These are phyloP conservation scores for Lepas anatifera DNA, from an alignment of 2,888 invertebrate species.

Conservation along the genomic window DNA sequence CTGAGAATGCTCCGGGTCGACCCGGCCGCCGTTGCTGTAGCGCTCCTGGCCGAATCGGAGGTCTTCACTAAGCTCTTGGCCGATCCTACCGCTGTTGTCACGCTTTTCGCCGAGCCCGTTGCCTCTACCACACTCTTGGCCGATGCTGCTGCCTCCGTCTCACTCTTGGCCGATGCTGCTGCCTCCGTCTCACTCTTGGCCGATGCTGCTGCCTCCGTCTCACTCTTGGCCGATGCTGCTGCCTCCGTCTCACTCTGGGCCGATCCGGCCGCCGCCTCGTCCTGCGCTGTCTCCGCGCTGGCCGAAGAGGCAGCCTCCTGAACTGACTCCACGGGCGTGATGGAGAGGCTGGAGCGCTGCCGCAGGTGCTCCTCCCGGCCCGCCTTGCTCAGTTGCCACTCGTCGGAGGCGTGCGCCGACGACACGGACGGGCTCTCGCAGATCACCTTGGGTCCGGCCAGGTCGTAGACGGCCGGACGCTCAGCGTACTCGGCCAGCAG, in stretches of 20 bases:
- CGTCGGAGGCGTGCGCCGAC: conserved; percentile 5
- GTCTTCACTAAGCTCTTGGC: not conserved
- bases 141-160: not conserved
- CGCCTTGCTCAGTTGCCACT: not conserved
- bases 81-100: not conserved
- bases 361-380: not conserved
- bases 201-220: not conserved
- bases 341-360: not conserved
- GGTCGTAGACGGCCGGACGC: not conserved
- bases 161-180: not conserved
- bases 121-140: not conserved
- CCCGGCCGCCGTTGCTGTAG: not conserved
- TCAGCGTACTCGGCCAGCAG: not conserved
- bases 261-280: not conserved
- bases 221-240: not conserved
- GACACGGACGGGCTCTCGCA: not conserved
- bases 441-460: conserved; percentile 6
- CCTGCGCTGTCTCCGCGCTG: not conserved
- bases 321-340: not conserved
- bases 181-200: not conserved
- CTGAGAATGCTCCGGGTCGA: too few species aligned
- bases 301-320: not conserved
- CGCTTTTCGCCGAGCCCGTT: not conserved
- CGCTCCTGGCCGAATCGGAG: not conserved
- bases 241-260: not conserved